Conservation (phyloP, 2,888 invertebrate genomes). For the Octodonta nipae region DNA sequence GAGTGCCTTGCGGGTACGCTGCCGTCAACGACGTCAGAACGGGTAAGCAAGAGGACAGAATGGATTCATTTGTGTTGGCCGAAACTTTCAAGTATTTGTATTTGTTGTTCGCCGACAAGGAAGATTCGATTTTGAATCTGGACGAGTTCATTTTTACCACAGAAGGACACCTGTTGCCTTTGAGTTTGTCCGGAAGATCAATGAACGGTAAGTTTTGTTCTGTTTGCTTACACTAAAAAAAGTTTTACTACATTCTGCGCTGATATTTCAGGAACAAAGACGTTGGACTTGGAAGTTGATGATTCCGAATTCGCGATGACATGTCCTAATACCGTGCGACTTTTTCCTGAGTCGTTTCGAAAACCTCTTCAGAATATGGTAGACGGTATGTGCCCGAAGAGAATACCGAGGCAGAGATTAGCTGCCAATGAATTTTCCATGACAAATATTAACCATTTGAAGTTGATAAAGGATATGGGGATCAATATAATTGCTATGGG, state of each 20-base stretch:
- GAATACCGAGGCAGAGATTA: conserved; percentile 45
- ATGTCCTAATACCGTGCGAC: conserved; percentile 73
- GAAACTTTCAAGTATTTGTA: conserved; percentile 97
- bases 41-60: conserved; percentile 81
- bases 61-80: conserved; percentile 96
- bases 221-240: conserved; percentile 1
- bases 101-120: conserved; percentile 79
- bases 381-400: conserved; percentile 62
- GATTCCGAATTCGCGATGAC: conserved; percentile 49
- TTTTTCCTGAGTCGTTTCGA: conserved; percentile 73
- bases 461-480: conserved; percentile 83
- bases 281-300: conserved; percentile 37
- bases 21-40: conserved; percentile 47
- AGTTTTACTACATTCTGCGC: background rate
- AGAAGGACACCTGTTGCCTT: conserved; percentile 89
- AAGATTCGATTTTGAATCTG: conserved; percentile 66
- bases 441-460: conserved; percentile 74
- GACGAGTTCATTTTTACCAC: conserved; percentile 84
- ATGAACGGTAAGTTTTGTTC: conserved; percentile 12
- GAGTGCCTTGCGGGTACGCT: conserved; percentile 93
- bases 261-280: conserved; percentile 11
- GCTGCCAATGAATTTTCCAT: conserved; percentile 59
- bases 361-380: conserved; percentile 75
- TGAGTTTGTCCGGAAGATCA: conserved; percentile 58
- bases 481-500: conserved; percentile 77